Base-by-base conservation (phyloP, 2,797 vertebrate genomes). In the Onychomys arenicola region DNA sequence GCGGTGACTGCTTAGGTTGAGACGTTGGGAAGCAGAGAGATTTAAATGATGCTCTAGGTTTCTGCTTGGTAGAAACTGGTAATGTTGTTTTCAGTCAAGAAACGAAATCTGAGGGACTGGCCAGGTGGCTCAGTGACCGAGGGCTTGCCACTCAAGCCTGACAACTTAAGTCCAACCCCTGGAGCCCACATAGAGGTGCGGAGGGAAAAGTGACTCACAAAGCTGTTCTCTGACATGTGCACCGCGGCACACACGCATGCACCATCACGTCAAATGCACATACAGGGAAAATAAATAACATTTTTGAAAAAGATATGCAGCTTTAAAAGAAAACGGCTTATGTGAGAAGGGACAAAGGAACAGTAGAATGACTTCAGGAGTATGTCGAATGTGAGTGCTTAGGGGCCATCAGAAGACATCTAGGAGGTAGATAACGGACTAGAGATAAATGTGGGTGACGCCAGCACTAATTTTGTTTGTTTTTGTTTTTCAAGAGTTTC, bases 31-130 rank as follows among this genome's bases (percentile, higher is more conserved):
- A 71, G 40, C 10, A 85, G 6, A 92, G 23, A 43, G 32, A 89
- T 5, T 89, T 25, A 76, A 82, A 75, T 23, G 2, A 11, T 59
- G 21, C 67, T 67, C 76, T 73, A 83, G 40, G 92, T 76, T 82
- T 75, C 82, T 80, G 19, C 27, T 83, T 89, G 55, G 34, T 8
- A 95, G 21, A 93, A 59, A 83, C 55, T 6, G 37, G 63, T 43
- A 49, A 59, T 25, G 21, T 6, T 55, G 90, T 43, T 93, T 21
- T 93, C 46, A 95, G 77, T 93, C 71, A 92, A 37, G 12, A 81
- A 90, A 92, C 32, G 69, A 75, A 95, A 82, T 25, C 77, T 49
- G 32, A 40, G 49, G 43, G 61, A 23, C 61, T 7, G 82, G 5
- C 67, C 16, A 71, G 65, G 21, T 19, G 29, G 6, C 17, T 85